These are phyloP conservation scores for Mesocentrotus franciscanus DNA, from an alignment of 53 echinoderm and acorn worm genomes.

Conservation along the genomic window DNA sequence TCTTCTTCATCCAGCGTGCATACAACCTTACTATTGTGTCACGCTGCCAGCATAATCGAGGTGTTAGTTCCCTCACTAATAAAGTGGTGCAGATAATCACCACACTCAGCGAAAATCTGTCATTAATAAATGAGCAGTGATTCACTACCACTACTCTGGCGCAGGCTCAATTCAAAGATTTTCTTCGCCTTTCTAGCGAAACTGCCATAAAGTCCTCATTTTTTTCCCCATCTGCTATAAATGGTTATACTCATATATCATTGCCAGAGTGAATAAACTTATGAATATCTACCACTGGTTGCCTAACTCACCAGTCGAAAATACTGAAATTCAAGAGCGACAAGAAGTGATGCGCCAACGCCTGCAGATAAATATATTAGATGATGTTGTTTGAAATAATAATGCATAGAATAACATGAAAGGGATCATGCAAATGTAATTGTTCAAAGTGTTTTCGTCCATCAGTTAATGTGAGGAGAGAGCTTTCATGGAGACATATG, in stretches of 20 bases:
- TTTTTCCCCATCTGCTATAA: not conserved
- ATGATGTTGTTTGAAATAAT: slow-evolving; percentile 35
- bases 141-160: not conserved
- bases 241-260: not conserved
- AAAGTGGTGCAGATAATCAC: not conserved
- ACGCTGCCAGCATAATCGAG: slow-evolving; percentile 9
- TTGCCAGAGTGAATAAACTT: not conserved
- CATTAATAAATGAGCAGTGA: slow-evolving; percentile 13
- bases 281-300: not conserved
- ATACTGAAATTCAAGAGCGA: not conserved
- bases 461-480: slow-evolving; percentile 15
- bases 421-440: slow-evolving; percentile 47
- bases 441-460: not conserved
- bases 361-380: not conserved
- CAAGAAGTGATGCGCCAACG: not conserved
- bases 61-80: slow-evolving; percentile 42
- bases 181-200: not conserved
- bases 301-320: not conserved
- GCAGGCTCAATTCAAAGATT: not conserved
- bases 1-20: not conserved
- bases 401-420: not conserved
- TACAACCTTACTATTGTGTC: not conserved
- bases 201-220: not conserved
- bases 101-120: not conserved
- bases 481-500: slow-evolving; percentile 38